These are phyloP conservation scores for Tenthredo notha DNA, from an alignment of 2,888 invertebrate genomes.

Conservation along the genomic window DNA sequence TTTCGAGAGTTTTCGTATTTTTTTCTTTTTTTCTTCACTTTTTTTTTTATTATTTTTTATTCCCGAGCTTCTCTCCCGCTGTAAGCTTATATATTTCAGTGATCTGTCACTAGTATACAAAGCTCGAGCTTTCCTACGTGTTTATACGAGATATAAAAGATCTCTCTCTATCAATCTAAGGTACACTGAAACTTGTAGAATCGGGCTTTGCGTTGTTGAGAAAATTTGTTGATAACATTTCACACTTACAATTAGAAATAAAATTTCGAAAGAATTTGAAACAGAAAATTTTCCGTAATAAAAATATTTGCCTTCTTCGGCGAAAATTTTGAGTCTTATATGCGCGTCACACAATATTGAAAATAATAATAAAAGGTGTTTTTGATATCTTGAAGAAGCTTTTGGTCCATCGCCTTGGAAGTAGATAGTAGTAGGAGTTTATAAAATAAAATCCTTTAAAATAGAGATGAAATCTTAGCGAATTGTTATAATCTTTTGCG, in stretches of 20 bases:
- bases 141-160: not conserved
- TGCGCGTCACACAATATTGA: not conserved
- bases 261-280: not conserved
- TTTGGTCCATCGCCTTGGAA: not conserved
- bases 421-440: not conserved
- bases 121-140: not conserved
- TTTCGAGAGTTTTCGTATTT: not conserved
- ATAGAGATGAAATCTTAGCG: constrained; percentile 52
- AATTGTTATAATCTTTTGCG: constrained; percentile 60
- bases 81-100: not conserved
- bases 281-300: not conserved
- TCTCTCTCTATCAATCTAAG: not conserved
- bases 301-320: not conserved
- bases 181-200: not conserved
- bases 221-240: not conserved
- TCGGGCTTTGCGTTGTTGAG: not conserved
- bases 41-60: not conserved
- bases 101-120: not conserved
- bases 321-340: not conserved
- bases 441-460: constrained; percentile 24
- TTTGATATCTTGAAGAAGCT: not conserved
- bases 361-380: not conserved
- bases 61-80: not conserved
- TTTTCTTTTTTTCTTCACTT: not conserved
- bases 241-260: not conserved